phyloP scores from a whole-genome alignment of 2,888 invertebrate species.

The Diarsia mendica region DNA sequence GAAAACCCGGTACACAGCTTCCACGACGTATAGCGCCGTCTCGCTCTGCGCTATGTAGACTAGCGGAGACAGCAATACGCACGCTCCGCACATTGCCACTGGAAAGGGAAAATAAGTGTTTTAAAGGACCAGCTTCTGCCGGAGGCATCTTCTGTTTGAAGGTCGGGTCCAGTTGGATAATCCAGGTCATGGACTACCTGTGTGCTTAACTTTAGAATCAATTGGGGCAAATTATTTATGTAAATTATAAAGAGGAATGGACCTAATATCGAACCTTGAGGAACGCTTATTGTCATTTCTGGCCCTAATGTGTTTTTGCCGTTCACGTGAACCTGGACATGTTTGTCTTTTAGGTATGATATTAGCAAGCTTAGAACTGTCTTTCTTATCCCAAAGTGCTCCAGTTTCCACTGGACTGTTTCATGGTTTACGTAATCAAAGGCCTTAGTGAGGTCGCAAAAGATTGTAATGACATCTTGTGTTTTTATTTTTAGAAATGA shows the following conservation, averaged over 20 bases:
- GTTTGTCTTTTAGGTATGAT: neutral
- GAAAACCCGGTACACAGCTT: slow-evolving; percentile 85
- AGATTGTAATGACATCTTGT: neutral
- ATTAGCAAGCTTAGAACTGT: neutral
- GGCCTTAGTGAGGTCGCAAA: neutral
- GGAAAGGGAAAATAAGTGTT: slow-evolving; percentile 41
- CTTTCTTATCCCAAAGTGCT: neutral
- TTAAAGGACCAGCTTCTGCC: neutral
- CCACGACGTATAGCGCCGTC: slow-evolving; percentile 85
- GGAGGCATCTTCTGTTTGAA: neutral
- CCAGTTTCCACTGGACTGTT: neutral
- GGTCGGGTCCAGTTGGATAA: too few relatives aligned
- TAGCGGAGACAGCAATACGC: slow-evolving; percentile 85
- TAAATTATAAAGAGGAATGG: too few relatives aligned
- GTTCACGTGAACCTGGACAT: neutral
- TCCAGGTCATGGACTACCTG: too few relatives aligned
- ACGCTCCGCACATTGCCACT: slow-evolving; percentile 82
- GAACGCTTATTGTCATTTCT: neutral
- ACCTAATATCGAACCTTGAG: neutral
- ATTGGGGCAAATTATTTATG: too few relatives aligned
- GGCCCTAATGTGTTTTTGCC: neutral
- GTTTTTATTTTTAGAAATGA: neutral
- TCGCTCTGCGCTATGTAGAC: slow-evolving; percentile 83
- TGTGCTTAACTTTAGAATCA: too few relatives aligned
- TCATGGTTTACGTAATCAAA: neutral